Evolutionary conservation across 2,797 vertebrate genomes (phyloP), one percentile per base, ranked within the genome.

Genomic region (Siniperca obscura): DNA sequence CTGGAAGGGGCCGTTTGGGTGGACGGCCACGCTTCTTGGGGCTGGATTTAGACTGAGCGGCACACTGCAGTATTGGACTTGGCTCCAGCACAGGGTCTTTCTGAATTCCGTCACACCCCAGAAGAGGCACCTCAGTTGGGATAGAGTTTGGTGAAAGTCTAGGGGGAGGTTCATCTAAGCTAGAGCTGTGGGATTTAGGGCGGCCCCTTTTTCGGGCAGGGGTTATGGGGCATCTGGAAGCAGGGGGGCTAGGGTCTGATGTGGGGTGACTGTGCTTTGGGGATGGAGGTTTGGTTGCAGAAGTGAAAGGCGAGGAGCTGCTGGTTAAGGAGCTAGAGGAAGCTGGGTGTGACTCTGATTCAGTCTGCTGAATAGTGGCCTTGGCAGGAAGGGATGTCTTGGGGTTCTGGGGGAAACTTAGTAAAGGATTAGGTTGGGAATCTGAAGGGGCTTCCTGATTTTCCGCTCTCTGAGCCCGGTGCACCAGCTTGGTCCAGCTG

Each of bases 21-120:
- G 96, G 93, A 25, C 98, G 96, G 61, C 98, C 98, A 53, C 97
- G 96, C 92, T 97, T 99, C 91, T 96, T 97, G 5, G 96, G 97
- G 86, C 96, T 95, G 74, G 94, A 92, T 73, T 95, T 96, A 56
- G 95, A 84, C 69, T 83, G 82, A 74, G 85, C 12, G 3, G 80
- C 69, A 81, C 86, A 64, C 60, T 84, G 86, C 66, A 83, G 83
- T 25, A 78, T 52, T 56, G 96, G 93, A 75, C 95, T 96, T 67
- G 96, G 95, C 91, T 97, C 96, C 3, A 95, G 92, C 80, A 96
- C 87, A 0, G 97, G 96, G 78, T 95, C 96, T 65, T 97, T 96
- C 65, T 94, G 96, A 79, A 82, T 74, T 65, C 81, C 78, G n/a
- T 92, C 92, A 75, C 80, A 80, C 44, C 79, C 86, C 19, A 4